Evolutionary conservation across 1,140 invertebrate species (phyloP).

Genomic region (Drosophila ananassae): DNA sequence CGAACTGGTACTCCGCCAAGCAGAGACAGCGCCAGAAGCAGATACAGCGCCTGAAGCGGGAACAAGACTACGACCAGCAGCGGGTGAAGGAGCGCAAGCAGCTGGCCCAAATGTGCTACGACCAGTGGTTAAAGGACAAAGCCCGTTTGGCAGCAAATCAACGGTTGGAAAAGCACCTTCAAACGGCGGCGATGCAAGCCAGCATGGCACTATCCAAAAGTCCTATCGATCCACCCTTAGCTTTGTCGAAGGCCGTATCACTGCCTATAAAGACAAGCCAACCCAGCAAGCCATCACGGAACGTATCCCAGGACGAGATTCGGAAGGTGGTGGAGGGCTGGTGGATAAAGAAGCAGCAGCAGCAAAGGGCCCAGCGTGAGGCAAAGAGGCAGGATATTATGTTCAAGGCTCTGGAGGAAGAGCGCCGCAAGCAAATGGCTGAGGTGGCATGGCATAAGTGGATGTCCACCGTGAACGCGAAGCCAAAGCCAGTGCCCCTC

Average conservation of each 20-base stretch:
- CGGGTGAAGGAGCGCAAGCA: background rate
- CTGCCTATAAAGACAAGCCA: background rate
- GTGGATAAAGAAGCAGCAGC: slow-evolving; percentile 1
- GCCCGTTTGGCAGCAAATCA: background rate
- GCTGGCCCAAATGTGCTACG: slow-evolving; percentile 1
- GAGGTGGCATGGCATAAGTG: background rate
- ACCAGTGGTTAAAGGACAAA: slow-evolving; percentile 2
- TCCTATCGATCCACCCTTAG: background rate
- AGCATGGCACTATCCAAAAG: background rate
- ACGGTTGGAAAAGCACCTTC: background rate
- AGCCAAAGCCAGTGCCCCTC: slow-evolving; percentile 1
- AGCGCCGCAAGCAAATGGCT: background rate
- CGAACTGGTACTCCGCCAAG: background rate
- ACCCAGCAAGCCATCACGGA: background rate
- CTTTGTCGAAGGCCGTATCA: background rate
- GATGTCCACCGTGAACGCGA: background rate
- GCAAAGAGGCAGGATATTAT: background rate
- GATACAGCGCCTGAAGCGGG: background rate
- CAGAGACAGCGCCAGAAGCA: background rate
- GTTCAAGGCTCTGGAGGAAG: background rate
- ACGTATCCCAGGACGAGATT: slow-evolving; percentile 2
- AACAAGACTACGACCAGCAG: background rate
- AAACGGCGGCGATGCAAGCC: background rate
- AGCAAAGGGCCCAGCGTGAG: background rate
- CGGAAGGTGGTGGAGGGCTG: background rate